Evolutionary conservation across 2,797 vertebrate species (phyloP), one percentile per base, ranked within the genome.

Genomic region (Catostomus latipinnis): DNA sequence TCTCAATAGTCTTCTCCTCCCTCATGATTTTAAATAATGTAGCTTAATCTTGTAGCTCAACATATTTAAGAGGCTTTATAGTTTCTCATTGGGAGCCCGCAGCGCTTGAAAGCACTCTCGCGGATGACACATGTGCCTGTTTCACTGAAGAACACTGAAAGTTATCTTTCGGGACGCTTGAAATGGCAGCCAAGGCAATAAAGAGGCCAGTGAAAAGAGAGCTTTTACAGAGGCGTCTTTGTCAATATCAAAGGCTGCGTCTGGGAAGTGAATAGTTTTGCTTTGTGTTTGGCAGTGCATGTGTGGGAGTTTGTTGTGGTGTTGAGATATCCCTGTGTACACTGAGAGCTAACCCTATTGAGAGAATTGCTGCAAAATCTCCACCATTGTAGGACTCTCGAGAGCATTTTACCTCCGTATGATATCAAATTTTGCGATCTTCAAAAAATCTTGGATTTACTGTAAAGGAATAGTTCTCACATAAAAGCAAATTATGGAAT

Each of bases 221-320:
- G 77, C 85, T 91, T 91, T 90, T 86, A 85, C 85, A 91, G 88
- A 82, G 74, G 43, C 74, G 85, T 85, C 84, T 93, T 94, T 93
- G 93, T 93, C 84, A 76, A 85, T 91, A 90, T 93, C 91, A 93
- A 92, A 94, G 86, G 87, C 84, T 75, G 34, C 45, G 84, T 82
- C 62, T 87, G 82, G 86, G 89, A 87, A 91, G 86, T 88, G 87
- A 90, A 90, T 80, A 85, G 83, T 85, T 84, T 78, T 48, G 85
- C 88, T 87, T 91, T 93, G 88, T 92, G 86, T 91, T 90, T 76
- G 76, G 6, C 77, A 76, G 49, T 71, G 84, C 66, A 88, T 86
- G 88, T 84, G 90, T 79, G 88, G 85, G 89, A 71, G 88, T 90
- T 85, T 86, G 78, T 72, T 86, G 83, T 89, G 63, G 46, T 48